Evolutionary conservation across 1,140 invertebrate species (phyloP), one percentile per base, ranked within the genome.

Genomic region (Euborellia annulipes): DNA sequence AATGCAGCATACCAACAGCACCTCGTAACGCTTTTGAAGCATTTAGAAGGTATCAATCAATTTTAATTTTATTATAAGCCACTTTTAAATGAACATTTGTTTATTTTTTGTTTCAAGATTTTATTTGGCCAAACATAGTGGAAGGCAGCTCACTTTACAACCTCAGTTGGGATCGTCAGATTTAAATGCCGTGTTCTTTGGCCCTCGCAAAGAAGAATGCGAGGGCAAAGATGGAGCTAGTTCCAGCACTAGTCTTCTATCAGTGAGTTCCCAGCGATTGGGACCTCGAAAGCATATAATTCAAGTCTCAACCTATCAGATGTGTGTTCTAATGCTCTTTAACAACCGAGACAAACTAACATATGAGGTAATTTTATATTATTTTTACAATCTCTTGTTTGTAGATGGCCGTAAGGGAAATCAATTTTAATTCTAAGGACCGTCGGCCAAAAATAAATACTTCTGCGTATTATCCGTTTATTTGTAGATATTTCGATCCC

Each of bases 291-390:
- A 93, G 64, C 94, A 98, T 66, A 98, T 96, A 59, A 85, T 96
- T 54, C 85, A 90, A 58, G 75, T 92, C 19, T 91, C 85, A 49
- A 93, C 90, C 11, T 92, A 92, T 61, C 87, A 98, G 72, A 99
- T 99, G 96, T 94, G 93, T 64, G 84, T 99, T 50, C 72, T 99
- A 38, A 85, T 98, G 78, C 71, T 97, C 2, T 99, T 98, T 65
- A 98, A 98, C 61, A 88, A 87, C 58, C 79, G 85, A 52, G 86
- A 91, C 45, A 75, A 77, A 58, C 70, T 90, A 48, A 89, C 86
- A 0, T 94, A 92, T 57, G 88, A 95, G 71, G 81, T 83, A 52
- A 57, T 56, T 58, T 45, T 40, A 14, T 14, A 6, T 27, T 27
- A 27, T 6, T 27, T 27, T 27, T 27, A n/a, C n/a, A n/a, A n/a